Conservation (phyloP, 2,888 invertebrate genomes). For the Xestia xanthographa region DNA sequence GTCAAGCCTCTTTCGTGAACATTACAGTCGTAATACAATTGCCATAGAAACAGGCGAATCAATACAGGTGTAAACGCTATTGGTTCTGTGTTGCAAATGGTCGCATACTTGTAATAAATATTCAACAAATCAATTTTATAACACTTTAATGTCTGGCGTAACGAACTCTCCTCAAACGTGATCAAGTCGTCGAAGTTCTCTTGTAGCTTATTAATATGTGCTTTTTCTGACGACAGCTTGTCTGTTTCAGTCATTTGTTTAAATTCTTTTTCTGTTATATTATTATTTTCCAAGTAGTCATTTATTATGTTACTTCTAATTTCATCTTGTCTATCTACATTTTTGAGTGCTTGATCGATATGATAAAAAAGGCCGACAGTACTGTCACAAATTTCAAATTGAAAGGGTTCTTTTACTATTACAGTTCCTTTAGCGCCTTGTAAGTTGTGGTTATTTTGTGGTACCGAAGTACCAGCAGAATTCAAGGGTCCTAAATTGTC, state of each 20-base stretch:
- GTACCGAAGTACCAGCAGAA: conserved; percentile 54
- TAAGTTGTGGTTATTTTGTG: neutral
- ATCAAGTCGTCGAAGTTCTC: conserved; percentile 73
- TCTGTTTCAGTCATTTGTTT: conserved; percentile 55
- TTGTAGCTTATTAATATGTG: conserved; percentile 20
- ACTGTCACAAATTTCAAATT: conserved; percentile 81
- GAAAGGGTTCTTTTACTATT: conserved; percentile 68
- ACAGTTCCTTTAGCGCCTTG: conserved; percentile 60
- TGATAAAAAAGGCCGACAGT: conserved; percentile 86
- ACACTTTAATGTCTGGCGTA: conserved; percentile 84
- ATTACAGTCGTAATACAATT: conserved; percentile 90
- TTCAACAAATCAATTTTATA: conserved; percentile 86
- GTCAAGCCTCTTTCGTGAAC: conserved; percentile 87
- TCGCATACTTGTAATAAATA: conserved; percentile 89
- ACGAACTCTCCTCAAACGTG: conserved; percentile 84
- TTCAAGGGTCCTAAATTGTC: conserved; percentile 84
- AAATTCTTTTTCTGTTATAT: conserved; percentile 58
- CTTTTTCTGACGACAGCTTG: conserved; percentile 37
- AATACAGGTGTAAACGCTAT: conserved; percentile 84
- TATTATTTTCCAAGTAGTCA: conserved; percentile 80
- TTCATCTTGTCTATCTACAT: conserved; percentile 80
- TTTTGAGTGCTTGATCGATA: conserved; percentile 81
- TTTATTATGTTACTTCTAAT: conserved; percentile 74
- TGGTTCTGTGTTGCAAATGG: conserved; percentile 82
- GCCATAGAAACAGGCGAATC: conserved; percentile 91